phyloP scores from a whole-genome alignment of 2,113 vertebrate genomes.

The Columba livia region DNA sequence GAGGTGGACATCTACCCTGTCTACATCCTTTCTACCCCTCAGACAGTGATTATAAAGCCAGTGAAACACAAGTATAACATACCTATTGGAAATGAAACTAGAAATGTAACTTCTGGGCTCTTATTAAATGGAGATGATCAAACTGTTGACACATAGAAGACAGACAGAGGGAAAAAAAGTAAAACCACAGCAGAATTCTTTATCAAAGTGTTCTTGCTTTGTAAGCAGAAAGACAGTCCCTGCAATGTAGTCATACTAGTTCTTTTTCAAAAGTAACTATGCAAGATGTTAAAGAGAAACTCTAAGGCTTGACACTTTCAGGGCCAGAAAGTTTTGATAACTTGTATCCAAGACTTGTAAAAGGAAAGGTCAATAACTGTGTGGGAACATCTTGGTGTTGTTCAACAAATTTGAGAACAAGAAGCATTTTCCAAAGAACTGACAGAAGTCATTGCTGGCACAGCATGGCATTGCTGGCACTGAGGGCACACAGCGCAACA shows the following conservation, averaged over 20 bases:
- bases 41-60: background rate
- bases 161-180: background rate
- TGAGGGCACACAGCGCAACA: background rate
- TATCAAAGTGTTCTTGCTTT: background rate
- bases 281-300: background rate
- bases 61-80: background rate
- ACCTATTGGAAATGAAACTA: background rate
- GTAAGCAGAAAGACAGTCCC: background rate
- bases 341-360: background rate
- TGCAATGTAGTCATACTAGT: background rate
- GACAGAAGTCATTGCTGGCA: background rate
- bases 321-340: background rate
- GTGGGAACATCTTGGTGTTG: rapidly evolving
- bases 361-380: background rate
- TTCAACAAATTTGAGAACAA: background rate
- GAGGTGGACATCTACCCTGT: background rate
- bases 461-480: no score
- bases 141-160: background rate
- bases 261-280: background rate
- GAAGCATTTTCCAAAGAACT: background rate
- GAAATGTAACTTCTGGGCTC: background rate
- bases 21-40: background rate
- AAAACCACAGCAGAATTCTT: background rate
- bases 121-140: background rate
- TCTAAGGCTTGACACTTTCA: background rate